Percentiles rank a stretch among this genome's conserved stretches.
Evolutionary conservation across 2,113 vertebrate genomes (phyloP).

Genomic region (Tonatia bakeri): DNA sequence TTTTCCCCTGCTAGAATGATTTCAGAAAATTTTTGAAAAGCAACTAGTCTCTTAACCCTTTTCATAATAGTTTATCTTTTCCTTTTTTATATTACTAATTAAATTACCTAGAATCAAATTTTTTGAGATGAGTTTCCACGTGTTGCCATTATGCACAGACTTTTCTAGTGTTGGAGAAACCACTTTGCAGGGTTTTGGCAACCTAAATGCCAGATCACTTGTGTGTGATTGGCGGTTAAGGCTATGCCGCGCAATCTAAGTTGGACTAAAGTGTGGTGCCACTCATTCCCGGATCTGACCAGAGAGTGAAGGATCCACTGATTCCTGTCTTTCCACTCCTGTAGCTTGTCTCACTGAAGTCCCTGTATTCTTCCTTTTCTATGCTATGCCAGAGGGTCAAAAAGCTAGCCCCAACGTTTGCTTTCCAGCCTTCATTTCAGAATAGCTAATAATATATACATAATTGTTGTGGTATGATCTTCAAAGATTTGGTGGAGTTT

Average conservation of each 20-base stretch:
- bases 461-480: not conserved
- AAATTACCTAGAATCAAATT: not conserved
- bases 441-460: not conserved
- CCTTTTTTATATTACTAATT: not conserved
- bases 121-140: not conserved
- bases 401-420: not conserved
- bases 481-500: not conserved
- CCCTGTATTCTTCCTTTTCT: not conserved
- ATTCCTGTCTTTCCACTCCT: not conserved
- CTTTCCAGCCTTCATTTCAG: not conserved
- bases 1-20: not conserved
- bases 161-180: not conserved
- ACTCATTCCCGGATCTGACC: not conserved
- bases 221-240: not conserved
- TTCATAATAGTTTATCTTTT: not conserved
- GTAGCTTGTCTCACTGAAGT: not conserved
- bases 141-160: not conserved
- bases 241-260: not conserved
- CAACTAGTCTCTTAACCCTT: constrained; percentile 29
- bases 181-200: no score
- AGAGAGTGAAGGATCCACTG: not conserved
- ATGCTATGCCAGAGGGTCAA: not conserved
- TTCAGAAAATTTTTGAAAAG: constrained; percentile 53
- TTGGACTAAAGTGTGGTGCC: not conserved
- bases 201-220: not conserved